A percentile compares a stretch with the other conserved stretches of the same genome.
Evolutionary conservation across 2,888 invertebrate genomes (phyloP).

Genomic region (Heteromyza rotundicornis): DNA sequence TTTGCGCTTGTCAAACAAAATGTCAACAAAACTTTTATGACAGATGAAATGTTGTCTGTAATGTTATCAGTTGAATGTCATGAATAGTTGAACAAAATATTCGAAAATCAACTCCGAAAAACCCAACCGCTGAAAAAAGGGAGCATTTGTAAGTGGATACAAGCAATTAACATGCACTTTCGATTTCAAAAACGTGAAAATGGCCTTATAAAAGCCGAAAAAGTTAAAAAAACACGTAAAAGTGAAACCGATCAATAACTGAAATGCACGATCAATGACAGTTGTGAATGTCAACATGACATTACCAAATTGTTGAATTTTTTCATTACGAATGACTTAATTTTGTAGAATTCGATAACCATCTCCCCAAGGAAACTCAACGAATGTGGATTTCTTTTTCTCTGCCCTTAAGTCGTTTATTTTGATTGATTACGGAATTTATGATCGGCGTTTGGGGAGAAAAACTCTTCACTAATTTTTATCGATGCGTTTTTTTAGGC

Average conservation of each 20-base stretch:
- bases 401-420: neutral
- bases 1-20: constrained; percentile 15
- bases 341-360: too few species aligned
- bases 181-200: constrained; percentile 41
- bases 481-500: neutral
- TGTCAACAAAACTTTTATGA: constrained; percentile 20
- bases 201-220: too few species aligned
- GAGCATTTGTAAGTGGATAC: constrained; percentile 33
- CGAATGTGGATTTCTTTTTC: too few species aligned
- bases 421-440: neutral
- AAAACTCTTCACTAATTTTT: neutral
- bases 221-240: too few species aligned
- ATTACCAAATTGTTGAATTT: too few species aligned
- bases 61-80: neutral
- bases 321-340: too few species aligned
- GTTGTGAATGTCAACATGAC: too few species aligned
- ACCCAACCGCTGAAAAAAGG: neutral
- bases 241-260: too few species aligned
- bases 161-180: constrained; percentile 54
- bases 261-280: too few species aligned
- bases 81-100: too few species aligned
- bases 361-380: too few species aligned
- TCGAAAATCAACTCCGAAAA: neutral
- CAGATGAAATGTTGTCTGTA: neutral
- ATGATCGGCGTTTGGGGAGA: neutral